Percentiles rank a stretch among this genome's conserved stretches.
These are phyloP conservation scores for Taurulus bubalis DNA, from an alignment of 2,113 vertebrate species.

Conservation along the genomic window DNA sequence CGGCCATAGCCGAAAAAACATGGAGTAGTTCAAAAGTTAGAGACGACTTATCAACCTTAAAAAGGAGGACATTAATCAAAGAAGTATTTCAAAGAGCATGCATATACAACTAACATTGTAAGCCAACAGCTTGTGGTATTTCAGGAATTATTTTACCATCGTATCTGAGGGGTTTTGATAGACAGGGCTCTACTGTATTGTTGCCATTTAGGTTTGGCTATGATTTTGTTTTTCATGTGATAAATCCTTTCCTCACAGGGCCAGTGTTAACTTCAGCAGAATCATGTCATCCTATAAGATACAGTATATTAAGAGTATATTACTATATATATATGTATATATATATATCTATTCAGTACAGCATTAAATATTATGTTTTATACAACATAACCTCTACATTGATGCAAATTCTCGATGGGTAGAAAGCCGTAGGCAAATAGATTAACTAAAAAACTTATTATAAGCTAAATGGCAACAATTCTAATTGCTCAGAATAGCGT, in stretches of 20 bases:
- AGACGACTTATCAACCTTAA: not conserved
- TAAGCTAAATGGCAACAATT: slow-evolving; percentile 69
- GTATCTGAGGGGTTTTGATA: slow-evolving; percentile 34
- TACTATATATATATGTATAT: slow-evolving; percentile 80
- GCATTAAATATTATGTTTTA: slow-evolving; percentile 78
- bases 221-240: slow-evolving; percentile 37
- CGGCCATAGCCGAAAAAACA: not conserved
- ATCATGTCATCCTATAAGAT: slow-evolving; percentile 69
- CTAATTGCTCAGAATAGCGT: slow-evolving; percentile 71
- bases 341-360: slow-evolving; percentile 75
- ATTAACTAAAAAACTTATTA: slow-evolving; percentile 59
- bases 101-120: slow-evolving; percentile 12
- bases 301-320: slow-evolving; percentile 79
- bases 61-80: not conserved
- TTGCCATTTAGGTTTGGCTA: slow-evolving; percentile 51
- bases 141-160: slow-evolving; percentile 3
- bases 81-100: slow-evolving; percentile 5
- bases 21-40: not conserved
- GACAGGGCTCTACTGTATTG: slow-evolving; percentile 41
- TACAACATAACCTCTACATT: slow-evolving; percentile 75
- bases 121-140: slow-evolving; percentile 9
- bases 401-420: slow-evolving; percentile 73
- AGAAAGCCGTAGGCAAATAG: slow-evolving; percentile 75
- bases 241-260: slow-evolving; percentile 55
- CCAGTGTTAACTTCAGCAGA: slow-evolving; percentile 69